phyloP scores from a whole-genome alignment of 2,113 vertebrate species.

The Nibea albiflora region DNA sequence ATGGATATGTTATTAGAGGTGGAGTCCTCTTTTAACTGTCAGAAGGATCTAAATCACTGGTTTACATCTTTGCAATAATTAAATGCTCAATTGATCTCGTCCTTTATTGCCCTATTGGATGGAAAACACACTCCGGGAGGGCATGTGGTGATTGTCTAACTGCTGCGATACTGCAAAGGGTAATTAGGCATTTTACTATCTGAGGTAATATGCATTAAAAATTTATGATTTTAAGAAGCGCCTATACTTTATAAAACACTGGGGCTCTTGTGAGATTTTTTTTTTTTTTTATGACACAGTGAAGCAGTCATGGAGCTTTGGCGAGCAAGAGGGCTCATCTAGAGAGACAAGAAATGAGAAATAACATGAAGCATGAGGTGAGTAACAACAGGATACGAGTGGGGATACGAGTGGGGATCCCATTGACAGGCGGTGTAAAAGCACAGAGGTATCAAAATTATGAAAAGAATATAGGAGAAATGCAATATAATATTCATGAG shows the following conservation, averaged over 20 bases:
- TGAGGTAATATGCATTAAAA: slow-evolving; percentile 58
- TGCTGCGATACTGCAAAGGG: slow-evolving; percentile 48
- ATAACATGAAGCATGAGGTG: slow-evolving; percentile 30
- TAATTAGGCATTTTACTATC: slow-evolving; percentile 69
- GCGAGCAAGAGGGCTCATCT: slow-evolving; percentile 17
- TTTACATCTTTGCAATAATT: slow-evolving; percentile 71
- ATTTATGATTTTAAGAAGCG: slow-evolving; percentile 55
- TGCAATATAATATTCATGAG: too few relatives aligned
- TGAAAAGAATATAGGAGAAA: too few relatives aligned
- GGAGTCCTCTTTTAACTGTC: slow-evolving; percentile 26
- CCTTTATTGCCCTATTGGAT: slow-evolving; percentile 61
- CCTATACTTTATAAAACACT: slow-evolving; percentile 53
- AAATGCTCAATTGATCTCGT: slow-evolving; percentile 69
- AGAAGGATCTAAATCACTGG: slow-evolving; percentile 60
- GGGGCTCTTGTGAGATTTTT: slow-evolving; percentile 56
- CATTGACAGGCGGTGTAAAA: too few relatives aligned
- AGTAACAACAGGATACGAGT: slow-evolving; percentile 44
- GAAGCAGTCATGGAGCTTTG: slow-evolving; percentile 26
- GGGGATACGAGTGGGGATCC: too few relatives aligned
- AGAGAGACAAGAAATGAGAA: slow-evolving; percentile 33
- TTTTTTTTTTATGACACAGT: slow-evolving; percentile 34
- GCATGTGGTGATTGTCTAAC: slow-evolving; percentile 57
- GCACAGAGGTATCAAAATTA: too few relatives aligned
- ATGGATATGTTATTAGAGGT: slow-evolving; percentile 25
- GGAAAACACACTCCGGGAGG: slow-evolving; percentile 52